A percentile compares a stretch with the other conserved stretches of the same genome.
Conservation (phyloP, 2,113 vertebrate genomes). For the Boleophthalmus pectinirostris region DNA sequence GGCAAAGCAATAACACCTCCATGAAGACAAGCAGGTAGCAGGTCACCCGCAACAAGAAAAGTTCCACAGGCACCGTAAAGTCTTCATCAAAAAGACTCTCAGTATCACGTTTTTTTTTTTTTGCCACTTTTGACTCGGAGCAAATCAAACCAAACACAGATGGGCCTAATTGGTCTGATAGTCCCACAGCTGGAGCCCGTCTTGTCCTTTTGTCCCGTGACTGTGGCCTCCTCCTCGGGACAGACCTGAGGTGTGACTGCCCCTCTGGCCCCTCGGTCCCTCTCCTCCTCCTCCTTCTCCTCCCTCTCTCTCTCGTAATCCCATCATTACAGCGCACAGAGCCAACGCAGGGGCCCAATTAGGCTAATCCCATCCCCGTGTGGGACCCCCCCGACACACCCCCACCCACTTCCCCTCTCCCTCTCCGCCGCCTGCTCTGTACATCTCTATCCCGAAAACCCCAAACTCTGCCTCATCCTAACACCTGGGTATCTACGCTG, state of each 20-base stretch:
- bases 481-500: neutral
- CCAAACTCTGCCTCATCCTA: neutral
- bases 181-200: conserved; percentile 19
- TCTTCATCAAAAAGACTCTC: neutral
- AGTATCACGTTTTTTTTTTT: neutral
- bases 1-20: no score
- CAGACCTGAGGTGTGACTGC: conserved; percentile 45
- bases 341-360: conserved; percentile 64
- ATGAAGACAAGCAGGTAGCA: no score
- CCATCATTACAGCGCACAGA: conserved; percentile 63
- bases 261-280: conserved; percentile 49
- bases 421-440: neutral
- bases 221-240: conserved; percentile 28
- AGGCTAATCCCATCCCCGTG: conserved; percentile 62
- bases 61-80: no score
- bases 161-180: neutral
- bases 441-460: conserved; percentile 28
- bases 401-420: no score
- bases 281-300: no score
- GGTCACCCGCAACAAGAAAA: no score
- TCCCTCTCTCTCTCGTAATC: conserved; percentile 67
- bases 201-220: conserved; percentile 29
- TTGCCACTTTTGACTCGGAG: neutral
- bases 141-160: neutral
- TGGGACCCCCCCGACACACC: conserved; percentile 48